phyloP scores from a whole-genome alignment of 2,113 vertebrate species.

The Tamias sibiricus region DNA sequence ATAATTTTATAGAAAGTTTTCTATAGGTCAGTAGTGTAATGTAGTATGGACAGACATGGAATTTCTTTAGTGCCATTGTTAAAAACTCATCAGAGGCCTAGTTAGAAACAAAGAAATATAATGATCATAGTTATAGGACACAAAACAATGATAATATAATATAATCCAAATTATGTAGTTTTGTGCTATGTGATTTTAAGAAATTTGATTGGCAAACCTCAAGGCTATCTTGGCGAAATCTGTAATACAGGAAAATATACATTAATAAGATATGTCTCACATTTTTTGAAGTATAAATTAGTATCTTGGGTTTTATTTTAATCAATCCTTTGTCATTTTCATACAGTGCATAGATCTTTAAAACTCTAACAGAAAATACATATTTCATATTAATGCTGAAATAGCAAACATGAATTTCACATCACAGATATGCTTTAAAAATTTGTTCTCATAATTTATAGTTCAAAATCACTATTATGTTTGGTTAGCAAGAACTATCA shows the following conservation, averaged over 20 bases:
- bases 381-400: background rate
- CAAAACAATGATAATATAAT: background rate
- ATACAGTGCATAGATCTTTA: background rate
- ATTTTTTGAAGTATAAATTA: background rate
- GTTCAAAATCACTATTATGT: background rate
- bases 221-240: background rate
- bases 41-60: background rate
- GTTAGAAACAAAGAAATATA: background rate
- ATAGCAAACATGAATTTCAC: background rate
- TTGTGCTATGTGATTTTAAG: background rate
- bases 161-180: background rate
- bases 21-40: background rate
- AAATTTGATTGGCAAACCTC: background rate
- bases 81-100: background rate
- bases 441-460: background rate
- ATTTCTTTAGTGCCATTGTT: background rate
- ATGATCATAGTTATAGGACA: background rate
- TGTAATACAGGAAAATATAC: background rate
- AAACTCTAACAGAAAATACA: background rate
- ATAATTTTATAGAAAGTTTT: background rate
- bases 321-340: background rate
- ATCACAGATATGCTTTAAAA: background rate
- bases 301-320: background rate
- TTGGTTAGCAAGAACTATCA: background rate
- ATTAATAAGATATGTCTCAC: background rate